phyloP scores from a whole-genome alignment of 2,888 invertebrate species.

The Mesodorylaimus sp. region DNA sequence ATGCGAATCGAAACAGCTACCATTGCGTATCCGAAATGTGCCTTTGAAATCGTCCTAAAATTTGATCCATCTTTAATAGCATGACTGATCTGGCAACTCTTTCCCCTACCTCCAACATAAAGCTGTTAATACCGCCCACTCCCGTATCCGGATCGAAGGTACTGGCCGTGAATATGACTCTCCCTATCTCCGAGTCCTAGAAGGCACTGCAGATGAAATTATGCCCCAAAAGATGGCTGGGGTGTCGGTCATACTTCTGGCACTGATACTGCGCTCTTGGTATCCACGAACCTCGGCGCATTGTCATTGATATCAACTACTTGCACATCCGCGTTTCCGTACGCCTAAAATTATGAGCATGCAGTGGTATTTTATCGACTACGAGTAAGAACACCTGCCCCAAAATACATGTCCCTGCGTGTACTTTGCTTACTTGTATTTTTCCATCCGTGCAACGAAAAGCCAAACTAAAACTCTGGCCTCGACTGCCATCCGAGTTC shows the following conservation, averaged over 20 bases:
- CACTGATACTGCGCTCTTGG: slow-evolving; percentile 57
- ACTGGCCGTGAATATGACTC: slow-evolving; percentile 20
- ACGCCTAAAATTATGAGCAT: slow-evolving; percentile 9
- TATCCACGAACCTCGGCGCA: slow-evolving; percentile 39
- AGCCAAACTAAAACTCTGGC: slow-evolving; percentile 10
- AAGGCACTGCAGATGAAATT: not conserved
- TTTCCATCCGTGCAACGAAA: slow-evolving; percentile 6
- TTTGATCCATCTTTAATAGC: not conserved
- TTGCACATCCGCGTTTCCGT: slow-evolving; percentile 21
- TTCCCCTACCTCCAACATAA: slow-evolving; percentile 6
- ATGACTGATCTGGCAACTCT: not conserved
- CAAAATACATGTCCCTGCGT: not conserved
- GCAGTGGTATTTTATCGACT: not conserved
- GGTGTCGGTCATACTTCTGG: slow-evolving; percentile 42
- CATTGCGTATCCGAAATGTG: slow-evolving; percentile 5
- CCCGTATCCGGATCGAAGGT: slow-evolving; percentile 29
- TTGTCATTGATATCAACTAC: slow-evolving; percentile 35
- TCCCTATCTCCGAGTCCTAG: slow-evolving; percentile 21
- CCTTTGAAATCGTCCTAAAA: slow-evolving; percentile 7
- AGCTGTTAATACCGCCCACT: slow-evolving; percentile 23
- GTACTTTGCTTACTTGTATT: slow-evolving; percentile 1
- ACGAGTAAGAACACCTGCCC: not conserved
- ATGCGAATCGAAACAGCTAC: slow-evolving; percentile 9
- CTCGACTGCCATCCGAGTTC: slow-evolving; percentile 14
- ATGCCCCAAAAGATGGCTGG: not conserved